Evolutionary conservation across 2,113 vertebrate genomes (phyloP).

Genomic region (Probosciger aterrimus): DNA sequence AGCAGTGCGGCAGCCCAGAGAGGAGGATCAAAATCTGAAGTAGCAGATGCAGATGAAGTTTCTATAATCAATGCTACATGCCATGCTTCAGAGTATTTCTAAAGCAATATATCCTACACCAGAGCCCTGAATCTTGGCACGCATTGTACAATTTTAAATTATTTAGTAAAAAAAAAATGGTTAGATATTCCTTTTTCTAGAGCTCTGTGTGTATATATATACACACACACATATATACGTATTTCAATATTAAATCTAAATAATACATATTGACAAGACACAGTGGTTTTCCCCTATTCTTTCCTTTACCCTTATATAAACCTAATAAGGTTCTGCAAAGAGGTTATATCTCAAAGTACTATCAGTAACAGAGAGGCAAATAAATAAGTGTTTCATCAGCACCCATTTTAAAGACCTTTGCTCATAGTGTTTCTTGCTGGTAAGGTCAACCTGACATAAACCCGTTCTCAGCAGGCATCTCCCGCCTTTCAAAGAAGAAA

Average conservation of each 20-base stretch:
- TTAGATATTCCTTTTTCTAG: background rate
- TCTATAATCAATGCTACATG: background rate
- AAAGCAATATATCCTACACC: background rate
- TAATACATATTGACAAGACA: background rate
- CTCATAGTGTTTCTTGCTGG: conserved; percentile 2
- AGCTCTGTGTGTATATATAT: background rate
- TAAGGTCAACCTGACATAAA: conserved; percentile 37
- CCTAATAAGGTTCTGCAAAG: background rate
- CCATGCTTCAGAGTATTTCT: background rate
- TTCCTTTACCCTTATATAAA: background rate
- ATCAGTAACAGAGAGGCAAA: background rate
- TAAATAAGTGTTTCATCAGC: conserved; percentile 6
- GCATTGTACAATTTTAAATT: background rate
- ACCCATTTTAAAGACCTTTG: background rate
- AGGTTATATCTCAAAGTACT: background rate
- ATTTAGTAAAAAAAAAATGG: background rate
- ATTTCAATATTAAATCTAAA: background rate
- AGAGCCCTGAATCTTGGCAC: background rate
- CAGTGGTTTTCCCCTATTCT: background rate
- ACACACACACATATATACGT: background rate
- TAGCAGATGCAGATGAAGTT: background rate
- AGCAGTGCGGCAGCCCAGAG: background rate
- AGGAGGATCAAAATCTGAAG: background rate
- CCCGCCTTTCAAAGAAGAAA: conserved; percentile 8
- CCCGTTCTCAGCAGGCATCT: conserved; percentile 36